These are phyloP conservation scores for Sinhomidia bicolor DNA, from an alignment of 2,888 invertebrate genomes.

Conservation along the genomic window DNA sequence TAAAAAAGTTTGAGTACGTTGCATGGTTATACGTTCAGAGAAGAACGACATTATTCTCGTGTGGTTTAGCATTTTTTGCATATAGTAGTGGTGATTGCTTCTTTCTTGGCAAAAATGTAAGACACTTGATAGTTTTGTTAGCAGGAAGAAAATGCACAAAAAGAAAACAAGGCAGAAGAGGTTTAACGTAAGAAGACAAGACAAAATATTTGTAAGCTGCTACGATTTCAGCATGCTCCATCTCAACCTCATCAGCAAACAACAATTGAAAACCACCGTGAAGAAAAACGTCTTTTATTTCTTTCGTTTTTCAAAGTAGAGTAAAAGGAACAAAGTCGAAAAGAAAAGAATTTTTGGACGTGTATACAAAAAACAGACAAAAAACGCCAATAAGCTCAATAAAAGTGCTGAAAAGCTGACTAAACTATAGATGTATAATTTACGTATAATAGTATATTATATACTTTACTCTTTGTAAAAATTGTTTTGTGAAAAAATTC, in stretches of 20 bases:
- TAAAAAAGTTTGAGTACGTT: neutral
- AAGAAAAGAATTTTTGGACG: neutral
- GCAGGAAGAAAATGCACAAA: no score
- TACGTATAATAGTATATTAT: neutral
- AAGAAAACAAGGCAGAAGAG: neutral
- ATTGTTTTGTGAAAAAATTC: constrained; percentile 4
- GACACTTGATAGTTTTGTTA: no score
- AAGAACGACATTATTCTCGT: neutral
- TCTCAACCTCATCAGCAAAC: neutral
- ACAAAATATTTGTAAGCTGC: neutral
- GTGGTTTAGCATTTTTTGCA: constrained; percentile 12
- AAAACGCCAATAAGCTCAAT: constrained; percentile 19
- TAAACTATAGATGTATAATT: neutral
- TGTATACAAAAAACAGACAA: neutral
- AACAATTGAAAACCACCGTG: neutral
- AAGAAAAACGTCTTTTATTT: neutral
- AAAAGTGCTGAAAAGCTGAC: no score
- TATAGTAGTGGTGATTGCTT: neutral
- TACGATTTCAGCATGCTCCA: neutral
- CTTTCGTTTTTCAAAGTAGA: neutral
- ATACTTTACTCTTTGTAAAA: neutral
- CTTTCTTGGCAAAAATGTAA: constrained; percentile 1
- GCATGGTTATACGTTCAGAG: constrained; percentile 5
- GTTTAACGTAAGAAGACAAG: neutral
- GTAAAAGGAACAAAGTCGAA: neutral